Evolutionary conservation across 2,888 invertebrate species (phyloP).

Genomic region (Hypomecis punctinalis): DNA sequence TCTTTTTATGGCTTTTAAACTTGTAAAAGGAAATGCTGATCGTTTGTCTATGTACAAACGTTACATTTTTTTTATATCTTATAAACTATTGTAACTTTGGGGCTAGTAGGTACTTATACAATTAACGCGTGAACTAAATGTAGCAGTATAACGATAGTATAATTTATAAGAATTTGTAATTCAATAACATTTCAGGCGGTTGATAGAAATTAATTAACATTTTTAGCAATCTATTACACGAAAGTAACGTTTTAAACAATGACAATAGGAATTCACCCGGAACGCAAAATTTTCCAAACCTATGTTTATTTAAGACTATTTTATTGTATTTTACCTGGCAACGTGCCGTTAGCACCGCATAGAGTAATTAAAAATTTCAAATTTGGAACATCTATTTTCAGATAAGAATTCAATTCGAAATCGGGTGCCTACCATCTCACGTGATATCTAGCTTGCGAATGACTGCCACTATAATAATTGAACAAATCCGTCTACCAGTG

Average conservation of each 20-base stretch:
- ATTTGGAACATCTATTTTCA: constrained; percentile 33
- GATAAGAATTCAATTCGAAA: neutral
- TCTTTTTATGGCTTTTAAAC: constrained; percentile 41
- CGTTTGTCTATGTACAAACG: neutral
- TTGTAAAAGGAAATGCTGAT: constrained; percentile 39
- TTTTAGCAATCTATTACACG: neutral
- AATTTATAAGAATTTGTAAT: too few relatives aligned
- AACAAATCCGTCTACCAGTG: neutral
- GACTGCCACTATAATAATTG: constrained; percentile 6
- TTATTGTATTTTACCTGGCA: constrained; percentile 34
- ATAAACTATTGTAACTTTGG: too few relatives aligned
- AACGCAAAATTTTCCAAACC: constrained; percentile 12
- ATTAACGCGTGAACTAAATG: too few relatives aligned
- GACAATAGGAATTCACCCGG: constrained; percentile 17
- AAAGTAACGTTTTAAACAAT: neutral
- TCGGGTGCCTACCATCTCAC: constrained; percentile 14
- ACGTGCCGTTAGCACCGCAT: constrained; percentile 28
- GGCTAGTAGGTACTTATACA: too few relatives aligned
- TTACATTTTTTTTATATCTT: neutral
- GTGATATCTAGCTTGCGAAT: constrained; percentile 10
- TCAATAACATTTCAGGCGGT: too few relatives aligned
- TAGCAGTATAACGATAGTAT: too few relatives aligned
- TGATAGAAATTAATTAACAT: neutral
- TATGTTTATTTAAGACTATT: constrained; percentile 18
- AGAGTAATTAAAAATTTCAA: constrained; percentile 38